Base-by-base conservation (phyloP, 2,888 invertebrate genomes). In the Caenorhabditis doughertyi region DNA sequence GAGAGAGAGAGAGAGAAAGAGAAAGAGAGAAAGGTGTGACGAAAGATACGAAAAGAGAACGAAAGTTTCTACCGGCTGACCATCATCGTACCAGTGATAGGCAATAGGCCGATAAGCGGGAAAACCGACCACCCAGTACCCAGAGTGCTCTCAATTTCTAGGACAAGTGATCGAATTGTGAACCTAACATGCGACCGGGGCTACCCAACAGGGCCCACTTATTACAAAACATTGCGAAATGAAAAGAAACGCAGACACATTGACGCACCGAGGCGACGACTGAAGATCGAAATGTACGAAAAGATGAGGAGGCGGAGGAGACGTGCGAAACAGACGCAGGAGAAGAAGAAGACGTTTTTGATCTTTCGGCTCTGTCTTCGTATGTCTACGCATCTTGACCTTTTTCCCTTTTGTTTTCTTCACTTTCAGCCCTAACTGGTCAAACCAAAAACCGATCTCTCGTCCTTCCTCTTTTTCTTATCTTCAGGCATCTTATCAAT, bases 151-250 rank as follows among this genome's bases (percentile, higher is more conserved):
- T 51, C 58, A 7, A 55, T 56, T 72, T 71, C 39, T 49, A 55
- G 74, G 81, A 74, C 74, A 58, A 81, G 74, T 74, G 81, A 81
- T 74, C 74, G 70, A 81, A 74, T 74, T 64, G 58, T 81, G 74
- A 81, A 77, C 77, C 77, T 68, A 68, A 51, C 42, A 62, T 42
- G 32, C 58, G 77, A 58, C 68, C 76, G 25, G 67, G 29, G n/a
- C 32, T 58, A 60, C 60, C 60, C 53, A 55, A 16, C 67, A 44
- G 53, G 70, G 68, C 53, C 77, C 77, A 77, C 62, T 68, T 42
- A 65, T 51, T 65, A 39, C 44, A 55, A 67, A 67, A 67, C 25
- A 76, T 62, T 51, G 32, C 7, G 35, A 39, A 67, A 65, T 35
- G n/a, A 18, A 60, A n/a, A 27, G 77, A 68, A 42, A 70, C 68